Evolutionary conservation across 2,797 vertebrate genomes (phyloP), one percentile per base, ranked within the genome.

Genomic region (Syndactyla subalaris): DNA sequence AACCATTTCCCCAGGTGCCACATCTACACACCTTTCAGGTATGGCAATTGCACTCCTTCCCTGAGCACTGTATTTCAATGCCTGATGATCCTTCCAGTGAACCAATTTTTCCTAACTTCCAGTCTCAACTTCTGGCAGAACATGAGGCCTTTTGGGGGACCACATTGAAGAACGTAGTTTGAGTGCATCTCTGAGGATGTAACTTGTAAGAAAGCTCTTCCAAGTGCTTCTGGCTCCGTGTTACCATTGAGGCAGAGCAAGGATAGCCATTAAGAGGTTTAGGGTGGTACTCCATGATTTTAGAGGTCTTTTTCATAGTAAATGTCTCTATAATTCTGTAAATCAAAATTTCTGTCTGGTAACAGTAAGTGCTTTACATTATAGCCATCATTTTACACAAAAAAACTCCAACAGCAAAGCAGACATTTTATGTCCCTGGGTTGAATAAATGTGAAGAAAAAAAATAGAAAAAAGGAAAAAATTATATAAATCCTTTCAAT

Each of bases 331-430:
- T 51, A 38, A 36, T 70, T 58, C 49, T 32, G 32, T 24, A 59
- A 85, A 30, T 30, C 26, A 32, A 87, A 66, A 6, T 12, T 89
- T 45, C 8, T 15, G 19, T n/a, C 19, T 63, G 30, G 5, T 70
- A 77, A 38, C 5, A 61, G 38, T 11, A 78, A 77, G 21, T 48
- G 9, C 7, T 85, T 65, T 68, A 34, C 8, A 4, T 43, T 70
- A 7, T 79, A 59, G 62, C 14, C 2, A n/a, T 4, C 21, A 2
- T 29, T 48, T 22, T 46, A 8, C 14, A 34, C 2, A 49, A 23
- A 49, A 43, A 48, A 3, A 0, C 1, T n/a, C 16, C 8, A 36
- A 5, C 1, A 36, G 7, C 39, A 34, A 71, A 87, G 22, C 5
- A 77, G 32, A 20, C 0, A 8, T 38, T 78, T 92, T 54, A 30